A percentile compares a stretch with the other conserved stretches of the same genome.
Evolutionary conservation across 1,140 invertebrate species (phyloP).

Genomic region (Sycophaga agraensis): DNA sequence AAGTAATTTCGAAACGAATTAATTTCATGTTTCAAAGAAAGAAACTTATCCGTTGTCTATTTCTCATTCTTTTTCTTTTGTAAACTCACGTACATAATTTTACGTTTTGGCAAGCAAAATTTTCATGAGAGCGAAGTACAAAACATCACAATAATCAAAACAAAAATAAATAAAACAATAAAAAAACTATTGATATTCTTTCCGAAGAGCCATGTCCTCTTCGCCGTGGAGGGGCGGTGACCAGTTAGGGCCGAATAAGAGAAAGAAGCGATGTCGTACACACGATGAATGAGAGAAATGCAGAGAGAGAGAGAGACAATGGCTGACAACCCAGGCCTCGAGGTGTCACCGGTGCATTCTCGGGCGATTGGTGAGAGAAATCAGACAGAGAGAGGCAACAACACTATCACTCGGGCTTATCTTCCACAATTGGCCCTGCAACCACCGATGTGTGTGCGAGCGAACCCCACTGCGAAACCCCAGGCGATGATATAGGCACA

Average conservation of each 20-base stretch:
- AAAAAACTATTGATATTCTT: conserved; percentile 60
- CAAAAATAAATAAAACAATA: conserved; percentile 20
- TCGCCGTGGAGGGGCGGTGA: conserved; percentile 55
- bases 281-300: conserved; percentile 44
- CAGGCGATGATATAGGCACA: conserved; percentile 18
- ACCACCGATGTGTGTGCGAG: conserved; percentile 11
- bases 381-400: conserved; percentile 34
- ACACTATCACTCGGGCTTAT: conserved; percentile 15
- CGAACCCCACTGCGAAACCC: conserved; percentile 23
- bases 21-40: conserved; percentile 24
- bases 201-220: conserved; percentile 62
- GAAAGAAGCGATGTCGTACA: conserved; percentile 48
- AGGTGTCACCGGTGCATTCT: conserved; percentile 35
- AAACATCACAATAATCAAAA: conserved; percentile 6
- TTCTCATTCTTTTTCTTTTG: conserved; percentile 30
- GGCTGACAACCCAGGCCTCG: conserved; percentile 47
- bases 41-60: conserved; percentile 28
- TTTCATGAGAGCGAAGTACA: conserved; percentile 22
- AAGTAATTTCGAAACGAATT: too few relatives aligned
- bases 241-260: conserved; percentile 54
- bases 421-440: conserved; percentile 12
- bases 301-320: conserved; percentile 43
- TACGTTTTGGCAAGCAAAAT: conserved; percentile 50
- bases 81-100: conserved; percentile 42
- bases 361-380: conserved; percentile 41